These are phyloP conservation scores for Sinocyclocheilus maitianheensis DNA, from an alignment of 2,113 vertebrate species.

Conservation along the genomic window DNA sequence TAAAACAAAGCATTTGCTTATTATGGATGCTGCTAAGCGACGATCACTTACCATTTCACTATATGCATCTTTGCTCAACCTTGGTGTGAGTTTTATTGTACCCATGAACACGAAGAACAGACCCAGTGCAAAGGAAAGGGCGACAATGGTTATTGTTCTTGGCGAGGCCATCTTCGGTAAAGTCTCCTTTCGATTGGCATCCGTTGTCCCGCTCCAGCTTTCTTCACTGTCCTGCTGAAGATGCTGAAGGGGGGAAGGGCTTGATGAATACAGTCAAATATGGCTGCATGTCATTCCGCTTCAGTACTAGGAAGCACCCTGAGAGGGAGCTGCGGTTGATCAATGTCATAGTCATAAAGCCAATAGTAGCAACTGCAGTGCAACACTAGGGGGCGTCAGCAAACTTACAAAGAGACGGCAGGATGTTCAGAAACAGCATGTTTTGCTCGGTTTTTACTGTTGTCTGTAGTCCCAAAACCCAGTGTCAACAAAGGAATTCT, in stretches of 20 bases:
- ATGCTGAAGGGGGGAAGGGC: conserved; percentile 64
- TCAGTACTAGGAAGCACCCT: not conserved
- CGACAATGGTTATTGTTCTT: conserved; percentile 89
- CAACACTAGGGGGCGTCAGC: not conserved
- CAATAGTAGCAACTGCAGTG: not conserved
- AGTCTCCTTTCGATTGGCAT: conserved; percentile 44
- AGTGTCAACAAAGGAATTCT: not conserved
- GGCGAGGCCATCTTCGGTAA: conserved; percentile 86
- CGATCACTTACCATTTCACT: conserved; percentile 92
- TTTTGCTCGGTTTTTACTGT: not conserved
- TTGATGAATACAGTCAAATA: conserved; percentile 55
- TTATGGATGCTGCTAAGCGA: not conserved
- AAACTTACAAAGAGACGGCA: not conserved
- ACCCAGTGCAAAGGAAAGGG: conserved; percentile 91
- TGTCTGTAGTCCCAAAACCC: not conserved
- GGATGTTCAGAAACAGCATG: not conserved
- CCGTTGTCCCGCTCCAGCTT: conserved; percentile 46
- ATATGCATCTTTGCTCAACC: conserved; percentile 95
- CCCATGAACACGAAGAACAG: conserved; percentile 98
- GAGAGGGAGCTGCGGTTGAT: not conserved
- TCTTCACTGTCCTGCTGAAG: conserved; percentile 55
- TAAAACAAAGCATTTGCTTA: conserved; percentile 17
- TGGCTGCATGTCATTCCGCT: conserved; percentile 50
- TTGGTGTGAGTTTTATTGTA: conserved; percentile 94
- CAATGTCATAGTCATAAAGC: no score